Base-by-base conservation (phyloP, 2,113 vertebrate genomes). In the Noctilio leporinus region DNA sequence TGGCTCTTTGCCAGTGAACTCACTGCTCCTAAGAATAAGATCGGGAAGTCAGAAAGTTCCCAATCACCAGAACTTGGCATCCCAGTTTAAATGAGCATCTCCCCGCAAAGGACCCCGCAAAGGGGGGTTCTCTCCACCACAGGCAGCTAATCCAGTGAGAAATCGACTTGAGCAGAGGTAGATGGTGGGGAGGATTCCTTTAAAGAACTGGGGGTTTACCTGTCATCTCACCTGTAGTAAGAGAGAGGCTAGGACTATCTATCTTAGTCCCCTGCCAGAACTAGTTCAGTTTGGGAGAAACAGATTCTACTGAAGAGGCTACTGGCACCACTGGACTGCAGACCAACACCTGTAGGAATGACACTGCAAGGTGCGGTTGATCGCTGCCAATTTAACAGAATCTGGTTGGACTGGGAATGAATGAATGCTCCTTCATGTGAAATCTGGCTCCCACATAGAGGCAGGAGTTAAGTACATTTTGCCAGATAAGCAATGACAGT, bases 1-100 rank as follows among this genome's bases (percentile, higher is more conserved):
- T 86, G 73, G 26, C 89, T 92, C 86, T 91, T 77, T 72, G 64
- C 84, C 43, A 89, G 67, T 75, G 88, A 96, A 59, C n/a, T n/a
- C n/a, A n/a, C 4, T 93, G 80, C 64, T 81, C 35, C 40, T 19
- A 33, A 73, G 70, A 53, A 67, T 15, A 76, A 38, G 70, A 53
- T 0, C 35, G 14, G 51, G 67, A 75, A 70, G 77, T 86, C n/a
- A 47, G 38, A 80, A 72, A 55, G 59, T 49, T 76, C 40, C 11
- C 51, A 15, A 76, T 30, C 55, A 38, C 40, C 45, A 51, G 28
- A 91, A 38, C 4, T 38, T 53, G 4, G 67, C 5, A 38, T 15
- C 10, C 22, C 49, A 47, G 3, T 77, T 92, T 75, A 62, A 43
- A 38, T 91, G 20, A 84, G 43, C 47, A 55, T 4, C 43, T 5